A percentile compares a stretch with the other conserved stretches of the same genome.
Conservation (phyloP, 2,888 invertebrate species). For the Xanthia icteritia region DNA sequence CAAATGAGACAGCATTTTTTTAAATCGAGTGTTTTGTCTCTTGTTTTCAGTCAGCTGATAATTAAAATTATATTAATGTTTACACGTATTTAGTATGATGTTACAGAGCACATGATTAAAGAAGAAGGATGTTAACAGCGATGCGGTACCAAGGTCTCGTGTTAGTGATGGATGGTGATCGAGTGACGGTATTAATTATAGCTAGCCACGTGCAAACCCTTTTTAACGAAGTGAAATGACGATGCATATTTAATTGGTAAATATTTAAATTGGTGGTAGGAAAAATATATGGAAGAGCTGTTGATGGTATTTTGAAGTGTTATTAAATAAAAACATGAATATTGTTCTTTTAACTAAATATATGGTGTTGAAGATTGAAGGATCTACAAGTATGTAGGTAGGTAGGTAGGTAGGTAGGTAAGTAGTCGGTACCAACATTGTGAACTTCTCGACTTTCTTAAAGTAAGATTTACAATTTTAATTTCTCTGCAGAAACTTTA, state of each 20-base stretch:
- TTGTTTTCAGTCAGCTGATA: background rate
- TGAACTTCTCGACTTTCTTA: background rate
- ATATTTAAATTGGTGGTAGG: background rate
- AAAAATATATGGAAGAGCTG: background rate
- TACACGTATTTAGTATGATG: slow-evolving; percentile 13
- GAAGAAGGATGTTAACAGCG: slow-evolving; percentile 25
- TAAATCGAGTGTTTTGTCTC: background rate
- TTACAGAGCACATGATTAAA: slow-evolving; percentile 38
- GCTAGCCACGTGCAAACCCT: slow-evolving; percentile 31
- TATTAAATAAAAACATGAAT: background rate
- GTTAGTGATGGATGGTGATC: slow-evolving; percentile 54
- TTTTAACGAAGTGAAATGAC: slow-evolving; percentile 33
- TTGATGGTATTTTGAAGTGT: background rate
- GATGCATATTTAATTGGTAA: slow-evolving; percentile 22
- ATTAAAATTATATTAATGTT: slow-evolving; percentile 3
- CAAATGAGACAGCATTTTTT: too few species aligned
- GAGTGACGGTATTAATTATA: slow-evolving; percentile 48
- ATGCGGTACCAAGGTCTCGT: slow-evolving; percentile 40
- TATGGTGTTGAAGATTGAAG: background rate
- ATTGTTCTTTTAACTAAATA: background rate
- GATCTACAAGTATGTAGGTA: background rate
- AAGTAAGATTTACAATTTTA: slow-evolving; percentile 8
- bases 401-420: too few species aligned
- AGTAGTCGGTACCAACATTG: background rate
- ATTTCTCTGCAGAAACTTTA: slow-evolving; percentile 10